Evolutionary conservation across 2,888 invertebrate species (phyloP).

Genomic region (Apamea sordens): DNA sequence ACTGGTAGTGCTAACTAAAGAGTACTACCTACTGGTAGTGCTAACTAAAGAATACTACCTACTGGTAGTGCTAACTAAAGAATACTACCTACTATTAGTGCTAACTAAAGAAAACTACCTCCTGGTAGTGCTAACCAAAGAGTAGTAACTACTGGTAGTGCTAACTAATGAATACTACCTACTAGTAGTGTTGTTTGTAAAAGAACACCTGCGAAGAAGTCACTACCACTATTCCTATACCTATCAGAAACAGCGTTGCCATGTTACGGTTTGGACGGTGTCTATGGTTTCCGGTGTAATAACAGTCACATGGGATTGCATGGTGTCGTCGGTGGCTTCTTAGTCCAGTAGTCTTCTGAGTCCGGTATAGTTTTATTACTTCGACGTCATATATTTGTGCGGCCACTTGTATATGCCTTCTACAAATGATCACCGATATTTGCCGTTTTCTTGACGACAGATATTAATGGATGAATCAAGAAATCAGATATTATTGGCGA

Average conservation of each 20-base stretch:
- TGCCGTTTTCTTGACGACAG: background rate
- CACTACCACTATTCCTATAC: background rate
- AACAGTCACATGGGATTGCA: background rate
- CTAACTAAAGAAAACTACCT: too few relatives aligned
- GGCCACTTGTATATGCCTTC: too few relatives aligned
- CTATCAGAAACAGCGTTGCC: background rate
- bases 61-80: background rate
- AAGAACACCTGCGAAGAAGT: background rate
- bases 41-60: background rate
- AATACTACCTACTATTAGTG: too few relatives aligned
- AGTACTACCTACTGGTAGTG: background rate
- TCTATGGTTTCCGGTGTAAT: background rate
- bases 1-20: too few relatives aligned
- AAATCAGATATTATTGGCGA: background rate
- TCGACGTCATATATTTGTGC: too few relatives aligned
- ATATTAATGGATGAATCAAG: background rate
- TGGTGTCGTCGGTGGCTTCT: background rate
- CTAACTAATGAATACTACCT: background rate
- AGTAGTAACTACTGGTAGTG: too few relatives aligned
- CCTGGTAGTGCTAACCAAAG: too few relatives aligned
- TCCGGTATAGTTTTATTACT: too few relatives aligned
- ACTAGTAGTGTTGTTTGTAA: background rate
- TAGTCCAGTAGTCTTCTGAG: too few relatives aligned
- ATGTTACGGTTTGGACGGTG: background rate
- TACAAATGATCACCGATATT: too few relatives aligned